A percentile compares a stretch with the other conserved stretches of the same genome.
phyloP scores from a whole-genome alignment of 2,888 invertebrate genomes.

The Caenorhabditis drosophilae region DNA sequence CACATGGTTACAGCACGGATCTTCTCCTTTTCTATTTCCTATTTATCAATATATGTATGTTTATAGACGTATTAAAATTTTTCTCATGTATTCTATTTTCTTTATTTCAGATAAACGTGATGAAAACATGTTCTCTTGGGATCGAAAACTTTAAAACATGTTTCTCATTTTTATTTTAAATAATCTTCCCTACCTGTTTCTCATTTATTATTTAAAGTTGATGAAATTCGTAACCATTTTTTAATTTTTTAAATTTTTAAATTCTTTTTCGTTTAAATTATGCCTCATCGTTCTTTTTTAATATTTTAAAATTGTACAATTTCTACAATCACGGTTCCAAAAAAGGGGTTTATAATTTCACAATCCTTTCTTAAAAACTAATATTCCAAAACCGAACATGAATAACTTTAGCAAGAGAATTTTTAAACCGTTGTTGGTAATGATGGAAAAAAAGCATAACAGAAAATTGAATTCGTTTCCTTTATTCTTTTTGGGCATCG shows the following conservation, averaged over 20 bases:
- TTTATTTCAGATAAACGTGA: constrained; percentile 12
- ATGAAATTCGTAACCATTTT: background rate
- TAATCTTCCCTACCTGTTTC: background rate
- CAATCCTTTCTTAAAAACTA: too few species aligned
- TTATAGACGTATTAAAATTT: constrained; percentile 8
- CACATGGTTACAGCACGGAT: constrained; percentile 9
- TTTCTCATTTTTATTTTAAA: background rate
- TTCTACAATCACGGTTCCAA: too few species aligned
- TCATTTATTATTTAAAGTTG: background rate
- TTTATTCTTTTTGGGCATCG: too few species aligned
- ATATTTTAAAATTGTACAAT: too few species aligned
- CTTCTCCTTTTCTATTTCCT: constrained; percentile 5
- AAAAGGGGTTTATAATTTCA: too few species aligned
- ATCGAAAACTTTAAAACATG: constrained; percentile 2
- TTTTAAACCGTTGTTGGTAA: too few species aligned
- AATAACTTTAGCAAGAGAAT: too few species aligned
- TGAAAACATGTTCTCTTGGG: constrained; percentile 26
- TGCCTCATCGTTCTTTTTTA: too few species aligned
- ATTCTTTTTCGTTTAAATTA: background rate
- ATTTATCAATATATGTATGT: constrained; percentile 13
- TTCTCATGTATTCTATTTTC: background rate
- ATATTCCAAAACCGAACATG: too few species aligned
- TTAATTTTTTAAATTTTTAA: background rate
- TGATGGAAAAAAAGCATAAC: too few species aligned
- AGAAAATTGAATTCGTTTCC: too few species aligned